phyloP scores from a whole-genome alignment of 2,797 vertebrate species.

The Epinephelus awoara region DNA sequence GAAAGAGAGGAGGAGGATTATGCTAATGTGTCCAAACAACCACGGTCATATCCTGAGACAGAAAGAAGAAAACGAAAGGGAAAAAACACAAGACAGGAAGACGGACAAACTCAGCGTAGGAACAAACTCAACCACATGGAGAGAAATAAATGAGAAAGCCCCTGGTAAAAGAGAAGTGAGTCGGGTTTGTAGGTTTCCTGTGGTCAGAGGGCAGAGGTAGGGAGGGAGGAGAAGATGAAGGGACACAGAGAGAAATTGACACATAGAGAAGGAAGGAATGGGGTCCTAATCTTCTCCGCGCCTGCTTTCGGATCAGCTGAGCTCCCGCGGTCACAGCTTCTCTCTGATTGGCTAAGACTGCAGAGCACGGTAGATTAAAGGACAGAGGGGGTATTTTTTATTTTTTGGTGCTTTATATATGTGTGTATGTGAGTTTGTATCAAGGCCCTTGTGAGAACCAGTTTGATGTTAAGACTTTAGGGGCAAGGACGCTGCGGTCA shows the following conservation, averaged over 20 bases:
- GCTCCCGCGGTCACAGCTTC: constrained; percentile 55
- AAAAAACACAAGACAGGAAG: constrained; percentile 28
- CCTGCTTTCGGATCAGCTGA: constrained; percentile 63
- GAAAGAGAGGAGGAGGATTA: constrained; percentile 67
- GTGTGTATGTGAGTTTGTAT: constrained; percentile 29
- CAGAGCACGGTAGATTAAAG: constrained; percentile 64
- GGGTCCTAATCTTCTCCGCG: constrained; percentile 78
- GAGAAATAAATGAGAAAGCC: constrained; percentile 73
- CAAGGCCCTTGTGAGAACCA: constrained; percentile 31
- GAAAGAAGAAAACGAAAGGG: constrained; percentile 8
- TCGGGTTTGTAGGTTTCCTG: constrained; percentile 44
- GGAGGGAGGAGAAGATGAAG: constrained; percentile 56
- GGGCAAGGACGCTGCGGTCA: constrained; percentile 13
- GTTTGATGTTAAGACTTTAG: constrained; percentile 24
- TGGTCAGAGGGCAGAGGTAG: constrained; percentile 43
- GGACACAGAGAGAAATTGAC: constrained; percentile 51
- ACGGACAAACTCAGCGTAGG: constrained; percentile 31
- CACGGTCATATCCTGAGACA: constrained; percentile 40
- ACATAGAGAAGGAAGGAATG: constrained; percentile 59
- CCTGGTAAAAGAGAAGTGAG: constrained; percentile 36
- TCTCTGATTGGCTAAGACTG: constrained; percentile 63
- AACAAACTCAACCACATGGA: constrained; percentile 51
- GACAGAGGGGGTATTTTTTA: constrained; percentile 55
- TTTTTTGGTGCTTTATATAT: constrained; percentile 41
- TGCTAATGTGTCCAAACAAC: constrained; percentile 74